Evolutionary conservation across 1,140 invertebrate species (phyloP).

Genomic region (Zaprionus taronus): DNA sequence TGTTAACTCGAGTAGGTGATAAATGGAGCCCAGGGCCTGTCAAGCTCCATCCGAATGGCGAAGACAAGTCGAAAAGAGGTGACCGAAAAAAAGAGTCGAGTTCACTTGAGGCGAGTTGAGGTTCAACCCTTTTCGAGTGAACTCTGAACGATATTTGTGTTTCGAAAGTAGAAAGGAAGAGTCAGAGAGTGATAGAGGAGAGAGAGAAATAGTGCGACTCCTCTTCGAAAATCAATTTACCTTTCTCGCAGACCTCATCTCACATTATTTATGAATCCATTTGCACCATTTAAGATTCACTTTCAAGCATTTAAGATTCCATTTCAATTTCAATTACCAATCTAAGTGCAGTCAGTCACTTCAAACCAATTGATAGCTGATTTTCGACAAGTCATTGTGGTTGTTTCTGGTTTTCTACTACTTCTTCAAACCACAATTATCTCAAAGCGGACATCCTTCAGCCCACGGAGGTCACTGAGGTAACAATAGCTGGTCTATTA

Average conservation of each 20-base stretch:
- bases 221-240: conserved; percentile 1
- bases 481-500: conserved; percentile 3
- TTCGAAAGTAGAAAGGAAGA: conserved; percentile 12
- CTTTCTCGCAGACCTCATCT: neutral
- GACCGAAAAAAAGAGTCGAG: neutral
- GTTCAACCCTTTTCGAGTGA: conserved; percentile 10
- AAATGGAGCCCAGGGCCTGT: conserved; percentile 16
- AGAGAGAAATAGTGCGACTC: neutral
- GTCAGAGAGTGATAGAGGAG: neutral
- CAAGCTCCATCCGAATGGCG: neutral
- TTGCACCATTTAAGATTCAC: neutral
- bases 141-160: neutral
- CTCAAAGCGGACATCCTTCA: neutral
- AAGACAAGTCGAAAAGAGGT: neutral
- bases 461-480: neutral
- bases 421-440: conserved; percentile 2
- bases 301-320: conserved; percentile 17
- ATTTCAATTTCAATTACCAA: conserved; percentile 30
- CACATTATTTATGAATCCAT: neutral
- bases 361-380: conserved; percentile 20
- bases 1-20: conserved; percentile 32
- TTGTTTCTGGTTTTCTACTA: conserved; percentile 6
- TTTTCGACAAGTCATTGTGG: conserved; percentile 59
- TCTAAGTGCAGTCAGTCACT: conserved; percentile 33
- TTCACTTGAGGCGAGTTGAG: neutral